Percentiles rank a stretch among this genome's conserved stretches.
Conservation (phyloP, 2,888 invertebrate species). For the Drosophila mimetica region DNA sequence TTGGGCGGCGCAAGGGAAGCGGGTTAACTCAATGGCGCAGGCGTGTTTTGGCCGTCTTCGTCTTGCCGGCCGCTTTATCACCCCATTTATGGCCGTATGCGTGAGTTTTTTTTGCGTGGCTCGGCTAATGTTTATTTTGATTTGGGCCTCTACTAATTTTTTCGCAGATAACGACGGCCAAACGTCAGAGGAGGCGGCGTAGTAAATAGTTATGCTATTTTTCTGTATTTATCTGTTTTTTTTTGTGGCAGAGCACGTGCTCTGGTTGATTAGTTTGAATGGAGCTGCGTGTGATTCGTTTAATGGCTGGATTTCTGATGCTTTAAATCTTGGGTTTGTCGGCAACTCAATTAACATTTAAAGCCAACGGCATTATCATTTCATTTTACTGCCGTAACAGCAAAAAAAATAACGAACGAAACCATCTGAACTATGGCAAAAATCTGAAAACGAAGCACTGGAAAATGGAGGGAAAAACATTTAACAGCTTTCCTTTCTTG, state of each 20-base stretch:
- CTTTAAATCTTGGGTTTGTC: conserved; percentile 4
- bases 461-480: conserved; percentile 37
- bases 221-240: conserved; percentile 25
- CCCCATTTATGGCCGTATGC: conserved; percentile 28
- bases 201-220: conserved; percentile 46
- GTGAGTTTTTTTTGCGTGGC: conserved; percentile 22
- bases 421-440: conserved; percentile 28
- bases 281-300: conserved; percentile 1
- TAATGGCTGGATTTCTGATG: conserved; percentile 3
- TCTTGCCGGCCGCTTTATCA: conserved; percentile 35
- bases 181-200: conserved; percentile 45
- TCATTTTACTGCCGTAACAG: conserved; percentile 12
- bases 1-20: not conserved
- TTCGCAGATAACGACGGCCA: conserved; percentile 51
- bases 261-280: conserved; percentile 14
- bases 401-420: conserved; percentile 2
- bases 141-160: conserved; percentile 40
- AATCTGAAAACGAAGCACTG: conserved; percentile 28
- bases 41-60: conserved; percentile 27
- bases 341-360: conserved; percentile 37
- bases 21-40: conserved; percentile 62
- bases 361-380: conserved; percentile 37
- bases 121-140: conserved; percentile 48
- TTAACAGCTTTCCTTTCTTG: conserved; percentile 67
- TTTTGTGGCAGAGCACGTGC: conserved; percentile 60